Base-by-base conservation (phyloP, 2,797 vertebrate genomes). In the Cetoscarus ocellatus region DNA sequence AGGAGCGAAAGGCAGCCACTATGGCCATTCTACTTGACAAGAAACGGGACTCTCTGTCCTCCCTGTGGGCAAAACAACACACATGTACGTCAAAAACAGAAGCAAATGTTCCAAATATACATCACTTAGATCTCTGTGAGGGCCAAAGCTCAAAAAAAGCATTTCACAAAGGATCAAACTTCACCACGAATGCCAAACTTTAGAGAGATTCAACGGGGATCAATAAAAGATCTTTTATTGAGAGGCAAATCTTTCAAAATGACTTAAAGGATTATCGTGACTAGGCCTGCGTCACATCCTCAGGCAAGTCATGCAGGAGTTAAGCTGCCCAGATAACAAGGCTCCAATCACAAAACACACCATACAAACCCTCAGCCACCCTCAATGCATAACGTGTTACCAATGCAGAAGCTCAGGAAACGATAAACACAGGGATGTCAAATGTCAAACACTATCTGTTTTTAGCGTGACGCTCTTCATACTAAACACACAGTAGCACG, bases 1-100 rank as follows among this genome's bases (percentile, higher is more conserved):
- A 99, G 17, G 98, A 99, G 60, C 97, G 96, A 91, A 99, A 99
- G 69, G 97, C 96, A 67, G 98, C 97, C 73, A 99, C 97, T 71
- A 99, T 99, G 53, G 97, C 98, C 97, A 99, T 98, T 90, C 96
- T 97, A 89, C 98, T 99, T 12, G 98, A 97, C 88, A 98, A 90
- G 88, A 99, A 98, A 8, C 98, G 96, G 39, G 98, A 94, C 90
- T 99, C 97, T 94, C 96, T 92, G 92, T 99, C 98, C 79, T 99
- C 98, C 90, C 98, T 99, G 88, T n/a, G n/a, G n/a, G n/a, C n/a
- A n/a, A n/a, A n/a, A n/a, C n/a, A n/a, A n/a, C n/a, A n/a, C n/a
- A n/a, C n/a, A 27, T 27, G 27, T 27, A 27, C 4, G 27, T 27
- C 27, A 61, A 61, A 57, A 77, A 71, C 43, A 59, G 14, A 7